Percentiles rank a stretch among this genome's conserved stretches.
phyloP scores from a whole-genome alignment of 2,113 vertebrate genomes.

The Globicephala melas region DNA sequence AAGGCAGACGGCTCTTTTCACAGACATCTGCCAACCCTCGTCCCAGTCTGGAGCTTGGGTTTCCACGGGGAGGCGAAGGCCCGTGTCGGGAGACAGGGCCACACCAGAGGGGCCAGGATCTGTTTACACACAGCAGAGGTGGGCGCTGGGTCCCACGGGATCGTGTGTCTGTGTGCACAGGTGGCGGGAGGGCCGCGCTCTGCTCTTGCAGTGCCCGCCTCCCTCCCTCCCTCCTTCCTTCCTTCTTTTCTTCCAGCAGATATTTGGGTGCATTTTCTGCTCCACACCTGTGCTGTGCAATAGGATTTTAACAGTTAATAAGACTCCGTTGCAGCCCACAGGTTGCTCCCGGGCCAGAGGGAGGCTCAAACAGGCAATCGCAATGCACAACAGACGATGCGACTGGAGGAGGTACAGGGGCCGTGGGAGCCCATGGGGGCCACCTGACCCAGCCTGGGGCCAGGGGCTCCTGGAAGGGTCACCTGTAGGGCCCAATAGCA shows the following conservation, averaged over 20 bases:
- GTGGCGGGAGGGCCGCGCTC: neutral
- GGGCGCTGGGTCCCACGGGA: neutral
- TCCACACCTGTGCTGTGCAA: neutral
- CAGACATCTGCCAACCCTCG: constrained; percentile 56
- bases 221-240: accelerated
- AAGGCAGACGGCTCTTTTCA: constrained; percentile 52
- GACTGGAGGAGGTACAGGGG: accelerated
- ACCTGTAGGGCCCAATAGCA: neutral
- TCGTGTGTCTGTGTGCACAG: constrained; percentile 44
- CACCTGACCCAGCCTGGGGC: neutral
- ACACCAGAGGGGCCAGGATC: constrained; percentile 45
- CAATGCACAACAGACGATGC: accelerated
- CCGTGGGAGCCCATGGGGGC: neutral
- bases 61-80: constrained; percentile 26
- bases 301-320: accelerated
- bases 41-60: constrained; percentile 51
- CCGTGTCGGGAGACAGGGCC: constrained; percentile 63
- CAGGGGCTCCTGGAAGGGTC: neutral
- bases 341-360: neutral
- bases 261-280: accelerated
- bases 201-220: accelerated
- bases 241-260: neutral
- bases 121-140: neutral
- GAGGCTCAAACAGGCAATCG: neutral
- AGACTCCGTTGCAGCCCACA: neutral